Evolutionary conservation across 1,140 invertebrate genomes (phyloP), one percentile per base, ranked within the genome.

Genomic region (Drosophila neocordata): DNA sequence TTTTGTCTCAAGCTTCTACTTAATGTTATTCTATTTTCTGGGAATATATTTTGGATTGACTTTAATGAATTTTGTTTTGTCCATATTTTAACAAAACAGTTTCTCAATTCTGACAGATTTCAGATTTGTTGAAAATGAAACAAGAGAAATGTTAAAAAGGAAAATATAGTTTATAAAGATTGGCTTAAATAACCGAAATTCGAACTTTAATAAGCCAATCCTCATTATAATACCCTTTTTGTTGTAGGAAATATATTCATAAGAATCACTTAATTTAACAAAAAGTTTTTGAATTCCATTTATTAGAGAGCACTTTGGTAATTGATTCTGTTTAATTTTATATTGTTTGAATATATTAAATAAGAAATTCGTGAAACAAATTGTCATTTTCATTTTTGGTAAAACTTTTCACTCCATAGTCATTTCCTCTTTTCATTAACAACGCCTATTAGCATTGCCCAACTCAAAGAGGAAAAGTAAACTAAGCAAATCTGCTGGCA

Each of bases 401-500:
- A 18, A 48, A 48, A 31, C 15, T 48, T 48, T 48, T 48, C 41
- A 20, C 18, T 18, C 18, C 15, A 18, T 20, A 48, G 41, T 48
- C 41, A 48, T 48, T 48, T 48, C 41, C 41, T 48, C 15, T 20
- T 48, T 56, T 13, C 27, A 56, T 15, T 56, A 56, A 56, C 53
- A 56, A 15, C 31, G 31, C 20, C 71, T 41, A 74, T 68, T 74
- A 62, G 51, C 8, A 6, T 34, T 61, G 24, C 60, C 34, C 27
- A 38, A 35, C 24, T 34, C 48, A 51, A 51, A 64, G 56, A 34
- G 72, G 8, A 68, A 60, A 62, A 75, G 72, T 61, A 69, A 70
- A 79, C 66, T 70, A 66, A 75, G 62, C 63, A 66, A 81, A 82
- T 81, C 79, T 77, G 64, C 57, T 73, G 78, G 78, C 65, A 81